Evolutionary conservation across 2,888 invertebrate genomes (phyloP).

Genomic region (Orchesellides sinensis): DNA sequence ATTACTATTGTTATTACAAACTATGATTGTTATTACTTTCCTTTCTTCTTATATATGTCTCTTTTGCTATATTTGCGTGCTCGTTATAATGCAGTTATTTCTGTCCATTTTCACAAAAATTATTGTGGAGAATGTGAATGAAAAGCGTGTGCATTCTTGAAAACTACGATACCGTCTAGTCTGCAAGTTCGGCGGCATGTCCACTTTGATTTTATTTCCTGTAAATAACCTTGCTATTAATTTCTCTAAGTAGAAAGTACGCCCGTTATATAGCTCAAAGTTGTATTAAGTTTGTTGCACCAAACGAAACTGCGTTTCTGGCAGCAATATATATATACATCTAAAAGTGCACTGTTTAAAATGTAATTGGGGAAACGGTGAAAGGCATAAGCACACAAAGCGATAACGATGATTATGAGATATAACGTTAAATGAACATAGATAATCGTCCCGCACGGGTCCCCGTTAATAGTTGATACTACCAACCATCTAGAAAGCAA

Average conservation of each 20-base stretch:
- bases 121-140: not conserved
- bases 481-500: too few relatives aligned
- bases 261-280: too few relatives aligned
- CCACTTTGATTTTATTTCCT: conserved; percentile 14
- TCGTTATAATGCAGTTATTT: conserved; percentile 3
- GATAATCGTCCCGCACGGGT: too few relatives aligned
- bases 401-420: too few relatives aligned
- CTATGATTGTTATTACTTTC: not conserved
- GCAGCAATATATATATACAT: too few relatives aligned
- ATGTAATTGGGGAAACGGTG: too few relatives aligned
- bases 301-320: too few relatives aligned
- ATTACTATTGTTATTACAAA: not conserved
- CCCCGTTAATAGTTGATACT: too few relatives aligned
- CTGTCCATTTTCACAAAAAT: not conserved
- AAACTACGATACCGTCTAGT: not conserved
- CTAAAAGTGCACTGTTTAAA: too few relatives aligned
- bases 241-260: conserved; percentile 15
- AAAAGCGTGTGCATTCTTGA: not conserved
- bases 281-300: too few relatives aligned
- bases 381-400: too few relatives aligned
- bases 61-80: not conserved
- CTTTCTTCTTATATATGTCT: not conserved
- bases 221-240: conserved; percentile 15
- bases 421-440: too few relatives aligned
- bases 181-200: not conserved